phyloP scores from a whole-genome alignment of 2,113 vertebrate genomes.

The Larimichthys crocea region DNA sequence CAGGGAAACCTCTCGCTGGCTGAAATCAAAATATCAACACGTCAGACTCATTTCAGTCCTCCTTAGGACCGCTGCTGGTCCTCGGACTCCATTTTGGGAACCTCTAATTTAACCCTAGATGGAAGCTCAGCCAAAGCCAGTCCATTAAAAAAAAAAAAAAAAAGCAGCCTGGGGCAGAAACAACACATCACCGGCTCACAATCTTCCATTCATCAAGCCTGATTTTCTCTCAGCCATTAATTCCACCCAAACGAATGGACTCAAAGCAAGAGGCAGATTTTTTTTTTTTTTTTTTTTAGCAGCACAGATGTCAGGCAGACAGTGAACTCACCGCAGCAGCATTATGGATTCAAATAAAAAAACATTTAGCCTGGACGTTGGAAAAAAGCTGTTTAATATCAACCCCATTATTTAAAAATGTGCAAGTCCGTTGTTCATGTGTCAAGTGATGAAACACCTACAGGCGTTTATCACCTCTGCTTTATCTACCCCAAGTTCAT shows the following conservation, averaged over 20 bases:
- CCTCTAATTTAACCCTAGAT: slow-evolving; percentile 52
- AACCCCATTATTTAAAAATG: slow-evolving; percentile 94
- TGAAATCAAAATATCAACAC: neutral
- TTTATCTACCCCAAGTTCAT: slow-evolving; percentile 96
- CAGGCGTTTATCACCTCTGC: slow-evolving; percentile 94
- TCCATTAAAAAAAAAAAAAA: slow-evolving; percentile 50
- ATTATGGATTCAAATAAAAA: slow-evolving; percentile 35
- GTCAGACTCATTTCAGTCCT: slow-evolving; percentile 4
- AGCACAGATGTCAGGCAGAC: slow-evolving; percentile 47
- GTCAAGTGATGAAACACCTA: slow-evolving; percentile 93
- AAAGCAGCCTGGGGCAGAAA: slow-evolving; percentile 68
- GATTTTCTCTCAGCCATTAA: slow-evolving; percentile 68
- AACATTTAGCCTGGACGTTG: slow-evolving; percentile 75
- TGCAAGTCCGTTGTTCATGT: slow-evolving; percentile 96
- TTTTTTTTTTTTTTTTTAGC: neutral
- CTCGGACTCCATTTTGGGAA: slow-evolving; percentile 44
- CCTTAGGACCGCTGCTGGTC: slow-evolving; percentile 18
- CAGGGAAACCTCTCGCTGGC: neutral
- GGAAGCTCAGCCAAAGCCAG: slow-evolving; percentile 62
- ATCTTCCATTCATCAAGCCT: slow-evolving; percentile 72
- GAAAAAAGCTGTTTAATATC: slow-evolving; percentile 93
- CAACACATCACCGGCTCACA: slow-evolving; percentile 64
- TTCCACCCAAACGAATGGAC: slow-evolving; percentile 46
- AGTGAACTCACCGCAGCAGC: slow-evolving; percentile 5
- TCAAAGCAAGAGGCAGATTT: slow-evolving; percentile 27